Base-by-base conservation (phyloP, 92 coral and sea anemone species). In the Porites cylindrica region DNA sequence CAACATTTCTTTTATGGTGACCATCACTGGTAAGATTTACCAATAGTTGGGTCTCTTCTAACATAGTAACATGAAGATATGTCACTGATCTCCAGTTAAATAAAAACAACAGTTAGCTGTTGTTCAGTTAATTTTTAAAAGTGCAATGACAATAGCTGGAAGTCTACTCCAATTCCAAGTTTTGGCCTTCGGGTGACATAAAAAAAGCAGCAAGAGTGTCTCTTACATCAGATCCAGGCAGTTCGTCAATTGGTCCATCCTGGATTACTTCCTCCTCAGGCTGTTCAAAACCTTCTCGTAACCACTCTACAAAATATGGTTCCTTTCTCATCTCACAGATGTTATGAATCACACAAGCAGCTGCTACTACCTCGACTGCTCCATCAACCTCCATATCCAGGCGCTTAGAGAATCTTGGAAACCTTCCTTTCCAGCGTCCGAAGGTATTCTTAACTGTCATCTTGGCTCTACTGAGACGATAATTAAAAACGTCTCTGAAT, bases 401-500 rank as follows among this genome's bases (percentile, higher is more conserved):
- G 23, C 88, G 83, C 62, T 90, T 90, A 29, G 52, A 64, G 85
- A 29, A 90, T 56, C 93, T 67, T 10, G 76, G 75, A 52, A 79
- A 90, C n/a, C 82, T 63, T 43, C 93, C 93, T 74, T 90, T 90
- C 93, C 90, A 90, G 4, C 60, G 72, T 0, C 93, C 93, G 74
- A 90, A 90, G 6, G 92, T 89, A 84, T 89, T 66, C 17, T 89
- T 88, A 9, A 89, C 84, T 26, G 90, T 90, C 93, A 90, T 90
- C 51, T 90, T 58, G 19, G 90, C 87, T 17, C 92, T 29, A 47
- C 87, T 85, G 26, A 90, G 47, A 17, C 72, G 74, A 75, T 58
- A 89, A 73, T 90, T 90, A 87, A 90, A 29, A 85, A 23, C 77
- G 80, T 66, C 82, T 47, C 24, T 90, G 86, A 54, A 20, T 80